Base-by-base conservation (phyloP, 2,888 invertebrate species). In the Acrobasis suavella region DNA sequence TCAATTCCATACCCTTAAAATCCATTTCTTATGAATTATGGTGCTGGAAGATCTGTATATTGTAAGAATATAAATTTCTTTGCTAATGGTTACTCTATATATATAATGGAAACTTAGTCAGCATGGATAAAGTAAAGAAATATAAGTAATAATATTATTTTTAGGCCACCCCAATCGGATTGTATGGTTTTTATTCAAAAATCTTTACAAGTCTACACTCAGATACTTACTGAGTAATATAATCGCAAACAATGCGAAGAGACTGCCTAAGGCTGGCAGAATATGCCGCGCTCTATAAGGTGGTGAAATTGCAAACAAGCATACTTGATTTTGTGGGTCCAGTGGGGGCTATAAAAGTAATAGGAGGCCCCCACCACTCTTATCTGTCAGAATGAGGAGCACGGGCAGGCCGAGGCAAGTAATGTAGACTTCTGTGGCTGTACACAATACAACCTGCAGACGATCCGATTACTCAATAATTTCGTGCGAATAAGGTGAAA, bases 31-130 rank as follows among this genome's bases (percentile, higher is more conserved):
- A 73, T 72, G 77, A 74, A 77, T 79, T 73, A 76, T 88, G 91
- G 91, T 91, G 91, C 91, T 91, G 87, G 85, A 85, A 89, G 91
- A 91, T 91, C 91, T 91, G 89, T 86, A 75, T 83, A 81, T 78
- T 80, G 77, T 83, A 78, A 78, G 78, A 71, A 70, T 32, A 69
- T 67, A 42, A 69, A 70, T 72, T 73, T 74, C 73, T 73, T 77
- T 76, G 77, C 72, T 75, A 71, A 69, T 63, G n/a, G 64, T 72
- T 72, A 68, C 67, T 72, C 60, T 70, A 67, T 69, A 67, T 56
- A 71, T 68, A 75, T 75, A 74, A 73, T 76, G 78, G 79, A 72
- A 72, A 66, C 74, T 76, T 78, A 78, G 79, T 83, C 82, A 80
- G 72, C 70, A 72, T 85, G 81, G 76, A 68, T 78, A 80, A 76